A percentile compares a stretch with the other conserved stretches of the same genome.
phyloP scores from a whole-genome alignment of 2,113 vertebrate genomes.

The Talpa occidentalis region DNA sequence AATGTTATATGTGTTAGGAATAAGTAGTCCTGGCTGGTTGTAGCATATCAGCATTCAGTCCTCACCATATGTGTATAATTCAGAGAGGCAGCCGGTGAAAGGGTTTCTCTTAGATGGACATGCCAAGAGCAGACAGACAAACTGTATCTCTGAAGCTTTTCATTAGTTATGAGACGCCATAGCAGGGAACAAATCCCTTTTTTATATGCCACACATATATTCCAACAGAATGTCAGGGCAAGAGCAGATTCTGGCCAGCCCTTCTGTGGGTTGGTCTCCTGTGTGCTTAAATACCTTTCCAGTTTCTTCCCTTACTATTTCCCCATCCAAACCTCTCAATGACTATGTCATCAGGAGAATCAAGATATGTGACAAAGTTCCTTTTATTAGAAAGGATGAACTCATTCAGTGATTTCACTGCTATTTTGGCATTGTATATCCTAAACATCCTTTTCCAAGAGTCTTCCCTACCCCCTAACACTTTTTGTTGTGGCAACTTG shows the following conservation, averaged over 20 bases:
- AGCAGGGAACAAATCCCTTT: not conserved
- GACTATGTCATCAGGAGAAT: not conserved
- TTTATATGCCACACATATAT: accelerated
- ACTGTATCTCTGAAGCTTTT: not conserved
- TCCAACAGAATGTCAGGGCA: not conserved
- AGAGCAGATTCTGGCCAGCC: not conserved
- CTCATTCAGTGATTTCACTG: not conserved
- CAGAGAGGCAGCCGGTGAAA: not conserved
- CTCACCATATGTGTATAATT: not conserved
- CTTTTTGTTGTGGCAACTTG: not conserved
- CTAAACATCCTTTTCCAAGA: not conserved
- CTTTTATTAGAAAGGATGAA: not conserved
- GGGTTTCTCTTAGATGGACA: not conserved
- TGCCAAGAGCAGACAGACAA: not conserved
- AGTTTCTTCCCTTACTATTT: not conserved
- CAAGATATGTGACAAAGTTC: not conserved
- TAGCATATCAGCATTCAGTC: not conserved
- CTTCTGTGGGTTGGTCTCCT: not conserved
- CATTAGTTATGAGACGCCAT: not conserved
- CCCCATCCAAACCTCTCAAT: not conserved
- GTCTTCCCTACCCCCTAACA: not conserved
- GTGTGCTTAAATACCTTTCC: not conserved
- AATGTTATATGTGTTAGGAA: not conserved
- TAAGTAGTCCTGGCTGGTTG: not conserved
- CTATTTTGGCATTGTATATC: not conserved